phyloP scores from a whole-genome alignment of 37 sponge, comb jelly and placozoan genomes.

The Oscarella lobularis region DNA sequence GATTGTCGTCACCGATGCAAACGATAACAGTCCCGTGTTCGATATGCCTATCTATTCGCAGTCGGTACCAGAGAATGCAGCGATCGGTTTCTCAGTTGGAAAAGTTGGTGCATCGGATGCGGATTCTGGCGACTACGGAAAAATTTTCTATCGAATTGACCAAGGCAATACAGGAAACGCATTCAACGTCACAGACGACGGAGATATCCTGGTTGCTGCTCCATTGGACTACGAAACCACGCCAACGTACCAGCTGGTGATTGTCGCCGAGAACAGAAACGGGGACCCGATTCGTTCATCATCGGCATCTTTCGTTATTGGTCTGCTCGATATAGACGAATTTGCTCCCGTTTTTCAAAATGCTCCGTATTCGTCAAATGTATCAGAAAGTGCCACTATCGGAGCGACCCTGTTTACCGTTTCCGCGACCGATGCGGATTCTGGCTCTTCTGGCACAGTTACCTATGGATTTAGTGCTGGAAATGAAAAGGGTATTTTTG shows the following conservation, averaged over 20 bases:
- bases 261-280: conserved; percentile 30
- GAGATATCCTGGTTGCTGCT: background rate
- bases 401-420: background rate
- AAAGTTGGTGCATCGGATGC: conserved; percentile 10
- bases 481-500: background rate
- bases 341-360: conserved; percentile 12
- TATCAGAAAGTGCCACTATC: background rate
- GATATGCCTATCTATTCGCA: background rate
- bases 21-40: conserved; percentile 1
- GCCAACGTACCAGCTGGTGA: conserved; percentile 2
- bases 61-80: background rate
- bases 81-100: conserved; percentile 1
- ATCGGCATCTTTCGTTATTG: conserved; percentile 17
- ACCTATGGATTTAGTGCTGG: background rate
- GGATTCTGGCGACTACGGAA: conserved; percentile 1
- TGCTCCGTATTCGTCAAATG: background rate
- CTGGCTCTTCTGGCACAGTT: background rate
- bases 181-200: background rate
- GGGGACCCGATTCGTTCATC: conserved; percentile 16
- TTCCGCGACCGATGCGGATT: background rate
- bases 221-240: background rate
- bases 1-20: background rate
- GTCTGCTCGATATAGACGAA: conserved; percentile 42
- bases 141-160: conserved; percentile 15
- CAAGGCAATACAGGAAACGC: background rate